A percentile compares a stretch with the other conserved stretches of the same genome.
Conservation (phyloP, 2,113 vertebrate species). For the Tympanuchus pallidicinctus region DNA sequence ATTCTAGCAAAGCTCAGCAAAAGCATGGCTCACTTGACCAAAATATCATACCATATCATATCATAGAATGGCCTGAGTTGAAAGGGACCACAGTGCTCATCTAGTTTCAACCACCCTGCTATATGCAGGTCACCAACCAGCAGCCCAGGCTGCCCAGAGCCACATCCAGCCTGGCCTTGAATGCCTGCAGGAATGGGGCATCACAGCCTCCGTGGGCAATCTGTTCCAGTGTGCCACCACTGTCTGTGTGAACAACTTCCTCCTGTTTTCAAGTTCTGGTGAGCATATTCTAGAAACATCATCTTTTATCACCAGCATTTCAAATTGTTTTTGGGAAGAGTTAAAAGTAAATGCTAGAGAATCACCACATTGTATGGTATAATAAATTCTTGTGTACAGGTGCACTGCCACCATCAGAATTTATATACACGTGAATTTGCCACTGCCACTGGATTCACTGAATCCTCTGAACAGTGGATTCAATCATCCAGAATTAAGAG, state of each 20-base stretch:
- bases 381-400: neutral
- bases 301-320: neutral
- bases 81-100: too few species aligned
- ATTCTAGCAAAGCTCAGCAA: neutral
- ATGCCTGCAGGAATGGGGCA: too few species aligned
- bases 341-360: neutral
- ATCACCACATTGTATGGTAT: fast-evolving
- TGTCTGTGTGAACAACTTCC: too few species aligned
- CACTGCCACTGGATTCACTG: too few species aligned
- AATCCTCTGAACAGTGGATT: neutral
- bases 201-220: too few species aligned
- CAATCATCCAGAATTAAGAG: neutral
- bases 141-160: too few species aligned
- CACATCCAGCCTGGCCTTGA: too few species aligned
- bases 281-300: neutral
- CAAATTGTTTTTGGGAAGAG: neutral
- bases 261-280: neutral
- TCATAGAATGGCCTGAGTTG: too few species aligned
- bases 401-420: neutral
- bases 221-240: too few species aligned
- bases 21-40: neutral
- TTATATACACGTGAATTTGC: neutral
- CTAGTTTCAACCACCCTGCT: too few species aligned
- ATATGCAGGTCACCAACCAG: too few species aligned
- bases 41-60: neutral